Evolutionary conservation across 2,888 invertebrate genomes (phyloP).

Genomic region (Andricus curvator): DNA sequence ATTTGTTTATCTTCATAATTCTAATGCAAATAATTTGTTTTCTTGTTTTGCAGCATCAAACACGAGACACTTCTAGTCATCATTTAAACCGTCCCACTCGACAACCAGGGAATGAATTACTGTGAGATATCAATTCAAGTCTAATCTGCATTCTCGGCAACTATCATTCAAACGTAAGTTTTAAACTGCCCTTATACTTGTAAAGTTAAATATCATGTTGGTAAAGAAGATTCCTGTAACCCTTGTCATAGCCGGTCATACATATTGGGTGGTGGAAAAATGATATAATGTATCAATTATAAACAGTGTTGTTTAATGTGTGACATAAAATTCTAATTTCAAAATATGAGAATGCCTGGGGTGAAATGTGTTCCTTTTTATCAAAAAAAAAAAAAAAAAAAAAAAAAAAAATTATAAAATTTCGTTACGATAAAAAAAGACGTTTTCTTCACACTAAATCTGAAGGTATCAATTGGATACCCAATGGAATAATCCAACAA

Average conservation of each 20-base stretch:
- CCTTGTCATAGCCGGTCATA: neutral
- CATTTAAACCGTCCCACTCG: neutral
- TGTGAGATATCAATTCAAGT: conserved; percentile 20
- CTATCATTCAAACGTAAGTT: conserved; percentile 1
- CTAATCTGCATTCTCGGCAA: conserved; percentile 27
- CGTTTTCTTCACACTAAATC: too few species aligned
- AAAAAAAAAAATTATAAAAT: too few species aligned
- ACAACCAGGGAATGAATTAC: conserved; percentile 22
- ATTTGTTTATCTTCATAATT: neutral
- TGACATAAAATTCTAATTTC: too few species aligned
- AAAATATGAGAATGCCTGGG: too few species aligned
- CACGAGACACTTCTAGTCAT: neutral
- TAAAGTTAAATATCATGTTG: neutral
- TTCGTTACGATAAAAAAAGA: too few species aligned
- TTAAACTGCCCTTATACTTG: neutral
- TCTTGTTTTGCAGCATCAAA: neutral
- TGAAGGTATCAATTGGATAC: too few species aligned
- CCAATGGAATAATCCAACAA: too few species aligned
- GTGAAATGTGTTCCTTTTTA: too few species aligned
- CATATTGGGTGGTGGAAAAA: neutral
- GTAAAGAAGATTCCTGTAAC: neutral
- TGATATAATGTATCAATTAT: neutral
- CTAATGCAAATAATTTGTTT: neutral
- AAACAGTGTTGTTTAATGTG: too few species aligned
- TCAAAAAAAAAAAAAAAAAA: too few species aligned